phyloP scores from a whole-genome alignment of 2,888 invertebrate genomes.

The Tribolium freemani region DNA sequence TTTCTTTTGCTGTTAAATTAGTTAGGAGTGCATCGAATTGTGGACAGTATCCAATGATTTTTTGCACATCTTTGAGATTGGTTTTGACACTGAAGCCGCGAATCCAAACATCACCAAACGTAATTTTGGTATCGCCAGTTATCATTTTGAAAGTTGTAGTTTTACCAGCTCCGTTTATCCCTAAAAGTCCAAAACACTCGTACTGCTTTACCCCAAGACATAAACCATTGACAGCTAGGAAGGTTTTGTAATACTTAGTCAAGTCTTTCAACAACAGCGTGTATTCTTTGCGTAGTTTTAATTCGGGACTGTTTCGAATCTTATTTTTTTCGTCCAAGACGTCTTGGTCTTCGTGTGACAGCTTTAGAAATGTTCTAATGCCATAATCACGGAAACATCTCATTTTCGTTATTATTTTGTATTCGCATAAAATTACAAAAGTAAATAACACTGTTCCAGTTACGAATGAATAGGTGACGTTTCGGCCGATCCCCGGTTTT shows the following conservation, averaged over 20 bases:
- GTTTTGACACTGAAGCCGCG: slow-evolving; percentile 63
- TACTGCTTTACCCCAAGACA: slow-evolving; percentile 76
- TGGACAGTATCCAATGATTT: slow-evolving; percentile 72
- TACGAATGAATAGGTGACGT: slow-evolving; percentile 73
- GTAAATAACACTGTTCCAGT: slow-evolving; percentile 74
- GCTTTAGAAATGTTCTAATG: slow-evolving; percentile 47
- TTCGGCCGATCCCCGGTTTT: slow-evolving; percentile 78
- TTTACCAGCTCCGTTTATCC: slow-evolving; percentile 91
- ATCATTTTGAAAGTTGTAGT: slow-evolving; percentile 92
- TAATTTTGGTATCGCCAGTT: slow-evolving; percentile 83
- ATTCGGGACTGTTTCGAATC: slow-evolving; percentile 65
- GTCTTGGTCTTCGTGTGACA: slow-evolving; percentile 67
- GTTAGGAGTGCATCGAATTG: slow-evolving; percentile 73
- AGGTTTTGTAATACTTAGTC: slow-evolving; percentile 79
- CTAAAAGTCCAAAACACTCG: slow-evolving; percentile 87
- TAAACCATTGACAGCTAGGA: slow-evolving; percentile 83
- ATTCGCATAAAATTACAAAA: slow-evolving; percentile 77
- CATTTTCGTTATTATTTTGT: slow-evolving; percentile 70
- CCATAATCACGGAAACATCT: slow-evolving; percentile 51
- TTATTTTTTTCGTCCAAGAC: slow-evolving; percentile 72
- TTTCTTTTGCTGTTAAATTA: slow-evolving; percentile 71
- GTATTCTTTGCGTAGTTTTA: slow-evolving; percentile 64
- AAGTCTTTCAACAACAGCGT: slow-evolving; percentile 76
- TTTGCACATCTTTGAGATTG: slow-evolving; percentile 73
- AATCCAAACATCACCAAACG: slow-evolving; percentile 81